Evolutionary conservation across 92 coral and sea anemone species (phyloP).

Genomic region (Umimayanthus chanpuru): DNA sequence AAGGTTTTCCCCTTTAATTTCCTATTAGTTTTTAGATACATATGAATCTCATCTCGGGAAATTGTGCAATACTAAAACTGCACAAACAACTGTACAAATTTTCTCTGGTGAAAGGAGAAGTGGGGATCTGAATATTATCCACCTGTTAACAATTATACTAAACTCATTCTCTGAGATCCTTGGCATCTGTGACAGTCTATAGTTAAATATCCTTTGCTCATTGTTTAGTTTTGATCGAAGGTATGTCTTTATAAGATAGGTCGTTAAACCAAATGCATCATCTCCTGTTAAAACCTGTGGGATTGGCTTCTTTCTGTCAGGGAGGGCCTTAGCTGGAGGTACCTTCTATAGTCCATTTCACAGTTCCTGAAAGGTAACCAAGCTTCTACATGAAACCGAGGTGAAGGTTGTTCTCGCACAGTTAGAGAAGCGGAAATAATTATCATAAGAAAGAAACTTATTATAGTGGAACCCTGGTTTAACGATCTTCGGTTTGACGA

Average conservation of each 20-base stretch:
- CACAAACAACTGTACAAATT: neutral
- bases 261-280: conserved; percentile 53
- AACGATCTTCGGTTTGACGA: too few relatives aligned
- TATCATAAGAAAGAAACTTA: too few relatives aligned
- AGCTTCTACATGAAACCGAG: too few relatives aligned
- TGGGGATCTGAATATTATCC: neutral
- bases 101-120: neutral
- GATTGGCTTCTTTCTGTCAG: conserved; percentile 40
- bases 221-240: conserved; percentile 27
- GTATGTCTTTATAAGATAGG: conserved; percentile 48
- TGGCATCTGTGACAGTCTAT: conserved; percentile 47
- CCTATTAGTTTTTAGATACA: too few relatives aligned
- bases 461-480: too few relatives aligned
- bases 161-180: conserved; percentile 48
- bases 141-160: conserved; percentile 29
- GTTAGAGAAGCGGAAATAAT: too few relatives aligned
- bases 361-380: too few relatives aligned
- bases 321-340: conserved; percentile 6
- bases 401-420: too few relatives aligned
- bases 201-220: conserved; percentile 55
- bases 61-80: neutral
- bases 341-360: too few relatives aligned
- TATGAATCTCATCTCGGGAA: neutral
- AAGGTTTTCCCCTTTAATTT: too few relatives aligned
- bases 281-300: conserved; percentile 52